phyloP scores from a whole-genome alignment of 2,113 vertebrate species.

The Sinocyclocheilus anophthalmus region DNA sequence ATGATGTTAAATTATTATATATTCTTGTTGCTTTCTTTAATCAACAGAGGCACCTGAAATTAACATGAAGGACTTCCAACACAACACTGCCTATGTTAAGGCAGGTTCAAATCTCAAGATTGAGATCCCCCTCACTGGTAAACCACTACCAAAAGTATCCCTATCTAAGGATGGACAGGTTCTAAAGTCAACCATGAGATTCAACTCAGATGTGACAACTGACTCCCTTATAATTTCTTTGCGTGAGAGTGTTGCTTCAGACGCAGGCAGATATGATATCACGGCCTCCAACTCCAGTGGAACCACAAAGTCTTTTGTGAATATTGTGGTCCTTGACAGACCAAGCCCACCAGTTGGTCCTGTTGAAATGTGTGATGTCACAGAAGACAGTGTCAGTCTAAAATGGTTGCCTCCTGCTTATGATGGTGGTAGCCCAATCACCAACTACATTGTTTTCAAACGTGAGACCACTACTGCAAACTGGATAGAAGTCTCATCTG shows the following conservation, averaged over 20 bases:
- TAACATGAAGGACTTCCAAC: constrained; percentile 91
- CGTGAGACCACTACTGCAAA: constrained; percentile 93
- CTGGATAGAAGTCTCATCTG: constrained; percentile 95
- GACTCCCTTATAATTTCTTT: constrained; percentile 90
- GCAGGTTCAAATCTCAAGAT: constrained; percentile 94
- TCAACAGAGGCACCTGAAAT: constrained; percentile 91
- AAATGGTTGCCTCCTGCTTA: constrained; percentile 92
- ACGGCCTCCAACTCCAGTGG: constrained; percentile 93
- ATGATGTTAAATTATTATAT: not conserved
- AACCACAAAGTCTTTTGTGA: constrained; percentile 90
- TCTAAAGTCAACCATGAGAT: constrained; percentile 93
- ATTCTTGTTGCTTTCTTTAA: constrained; percentile 37
- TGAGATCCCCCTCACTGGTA: constrained; percentile 92
- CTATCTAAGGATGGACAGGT: constrained; percentile 85
- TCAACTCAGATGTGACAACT: constrained; percentile 90
- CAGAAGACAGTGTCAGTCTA: constrained; percentile 88
- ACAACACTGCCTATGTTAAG: constrained; percentile 90
- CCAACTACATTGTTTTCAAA: constrained; percentile 94
- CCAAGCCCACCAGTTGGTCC: constrained; percentile 90
- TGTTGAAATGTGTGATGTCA: constrained; percentile 86
- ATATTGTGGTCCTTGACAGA: constrained; percentile 91
- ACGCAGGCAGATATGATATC: constrained; percentile 93
- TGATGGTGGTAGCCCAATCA: constrained; percentile 95
- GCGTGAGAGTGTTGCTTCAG: constrained; percentile 88
- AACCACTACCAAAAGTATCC: constrained; percentile 89